Conservation (phyloP, 2,888 invertebrate genomes). For the Tetanocera ferruginea region DNA sequence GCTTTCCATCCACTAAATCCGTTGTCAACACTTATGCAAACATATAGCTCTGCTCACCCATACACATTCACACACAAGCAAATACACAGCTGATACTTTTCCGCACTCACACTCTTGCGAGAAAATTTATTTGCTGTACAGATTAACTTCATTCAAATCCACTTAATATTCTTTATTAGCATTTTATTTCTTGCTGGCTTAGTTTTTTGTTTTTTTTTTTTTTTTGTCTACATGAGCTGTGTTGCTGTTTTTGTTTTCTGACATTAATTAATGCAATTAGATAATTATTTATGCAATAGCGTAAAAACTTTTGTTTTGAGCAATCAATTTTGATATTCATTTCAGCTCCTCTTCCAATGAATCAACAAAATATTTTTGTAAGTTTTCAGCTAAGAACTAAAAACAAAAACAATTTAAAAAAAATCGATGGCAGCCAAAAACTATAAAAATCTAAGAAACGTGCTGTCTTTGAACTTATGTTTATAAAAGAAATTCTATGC, state of each 20-base stretch:
- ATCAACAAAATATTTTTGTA: neutral
- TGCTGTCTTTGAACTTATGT: too few relatives aligned
- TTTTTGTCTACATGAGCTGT: neutral
- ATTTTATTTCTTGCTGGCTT: slow-evolving; percentile 1
- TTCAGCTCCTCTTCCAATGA: neutral
- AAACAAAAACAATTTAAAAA: too few relatives aligned
- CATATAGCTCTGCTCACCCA: neutral
- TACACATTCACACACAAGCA: neutral
- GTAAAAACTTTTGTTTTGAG: neutral
- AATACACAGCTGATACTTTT: neutral
- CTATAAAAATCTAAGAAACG: too few relatives aligned
- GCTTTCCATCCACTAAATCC: slow-evolving; percentile 6
- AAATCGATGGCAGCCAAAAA: too few relatives aligned
- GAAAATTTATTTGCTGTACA: slow-evolving; percentile 17
- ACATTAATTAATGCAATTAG: neutral
- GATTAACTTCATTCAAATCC: slow-evolving; percentile 29
- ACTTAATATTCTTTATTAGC: slow-evolving; percentile 29
- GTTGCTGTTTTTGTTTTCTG: neutral
- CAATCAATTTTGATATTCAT: neutral
- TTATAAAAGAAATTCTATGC: too few relatives aligned
- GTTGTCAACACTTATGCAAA: slow-evolving; percentile 20
- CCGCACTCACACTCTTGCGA: neutral
- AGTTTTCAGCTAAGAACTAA: too few relatives aligned
- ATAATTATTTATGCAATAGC: neutral
- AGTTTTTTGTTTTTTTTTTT: neutral